Conservation (phyloP, 2,797 vertebrate species). For the Hylomyscus alleni region DNA sequence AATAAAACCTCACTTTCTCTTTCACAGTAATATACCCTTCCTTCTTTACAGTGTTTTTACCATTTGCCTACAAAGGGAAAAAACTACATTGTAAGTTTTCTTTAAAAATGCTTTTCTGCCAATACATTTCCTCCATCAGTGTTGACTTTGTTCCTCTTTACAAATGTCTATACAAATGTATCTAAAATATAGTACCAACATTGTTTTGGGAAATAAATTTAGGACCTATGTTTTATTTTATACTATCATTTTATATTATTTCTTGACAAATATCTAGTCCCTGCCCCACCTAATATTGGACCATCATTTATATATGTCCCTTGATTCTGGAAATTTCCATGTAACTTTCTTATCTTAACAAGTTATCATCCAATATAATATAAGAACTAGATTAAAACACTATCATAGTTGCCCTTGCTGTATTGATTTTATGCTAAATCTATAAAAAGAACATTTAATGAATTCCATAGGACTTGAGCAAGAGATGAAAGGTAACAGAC, state of each 20-base stretch:
- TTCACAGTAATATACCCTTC: neutral
- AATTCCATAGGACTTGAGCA: neutral
- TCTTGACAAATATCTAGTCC: neutral
- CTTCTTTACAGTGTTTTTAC: neutral
- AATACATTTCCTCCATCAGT: neutral
- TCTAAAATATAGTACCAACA: neutral
- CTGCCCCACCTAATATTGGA: neutral
- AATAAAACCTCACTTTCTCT: neutral
- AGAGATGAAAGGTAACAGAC: neutral
- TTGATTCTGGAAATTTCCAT: neutral
- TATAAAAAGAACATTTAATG: neutral
- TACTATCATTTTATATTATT: neutral
- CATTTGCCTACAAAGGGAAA: neutral
- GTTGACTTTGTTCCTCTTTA: no score
- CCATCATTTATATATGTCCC: no score
- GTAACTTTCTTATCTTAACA: neutral
- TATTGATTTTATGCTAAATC: neutral
- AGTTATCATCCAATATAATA: neutral
- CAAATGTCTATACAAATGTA: neutral
- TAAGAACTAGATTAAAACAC: neutral
- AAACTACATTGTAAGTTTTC: neutral
- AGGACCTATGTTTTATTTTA: neutral
- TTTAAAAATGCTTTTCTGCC: neutral
- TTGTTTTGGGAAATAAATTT: neutral
- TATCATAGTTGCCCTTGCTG: neutral